Base-by-base conservation (phyloP, 2,113 vertebrate genomes). In the Lepisosteus osseus region DNA sequence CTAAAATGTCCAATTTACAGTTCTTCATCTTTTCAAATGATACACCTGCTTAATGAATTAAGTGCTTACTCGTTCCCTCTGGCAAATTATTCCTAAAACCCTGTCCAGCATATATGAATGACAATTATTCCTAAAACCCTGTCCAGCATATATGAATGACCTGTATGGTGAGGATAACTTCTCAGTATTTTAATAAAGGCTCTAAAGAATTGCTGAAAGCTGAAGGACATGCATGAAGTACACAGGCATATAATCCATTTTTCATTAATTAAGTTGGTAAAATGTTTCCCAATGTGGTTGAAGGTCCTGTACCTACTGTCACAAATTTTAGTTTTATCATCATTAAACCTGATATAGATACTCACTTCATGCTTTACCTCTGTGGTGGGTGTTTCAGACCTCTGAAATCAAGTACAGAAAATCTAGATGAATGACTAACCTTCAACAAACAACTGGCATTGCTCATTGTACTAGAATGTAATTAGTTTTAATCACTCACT, bases 331-430 rank as follows among this genome's bases (percentile, higher is more conserved):
- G 62, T 56, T 57, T 56, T 17, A 74, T 62, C 63, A 54, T 14
- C 54, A 64, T 69, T 72, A 59, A 40, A n/a, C 59, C 61, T 61
- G 17, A 72, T 65, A 47, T 15, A 59, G 63, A 73, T 74, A 72
- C 72, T 74, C 69, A 77, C 72, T 77, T 77, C 72, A 71, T 72
- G 69, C 72, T 77, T 77, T 70, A 77, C 68, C 75, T 77, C 75
- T 66, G 71, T 67, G 72, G 61, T 77, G 59, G 76, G 72, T 65
- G 72, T 66, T 56, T 77, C 76, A 77, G 69, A 77, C 69, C 70
- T 77, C 76, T 77, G 72, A 74, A 77, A 77, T 62, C 72, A 74
- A 77, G 75, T 73, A 77, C 74, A 77, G 72, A 73, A 69, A 72
- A 77, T 70, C 75, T 70, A 73, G 76, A 54, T 74, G 72, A 77